A percentile compares a stretch with the other conserved stretches of the same genome.
phyloP scores from a whole-genome alignment of 2,113 vertebrate species.

The Mirounga angustirostris region DNA sequence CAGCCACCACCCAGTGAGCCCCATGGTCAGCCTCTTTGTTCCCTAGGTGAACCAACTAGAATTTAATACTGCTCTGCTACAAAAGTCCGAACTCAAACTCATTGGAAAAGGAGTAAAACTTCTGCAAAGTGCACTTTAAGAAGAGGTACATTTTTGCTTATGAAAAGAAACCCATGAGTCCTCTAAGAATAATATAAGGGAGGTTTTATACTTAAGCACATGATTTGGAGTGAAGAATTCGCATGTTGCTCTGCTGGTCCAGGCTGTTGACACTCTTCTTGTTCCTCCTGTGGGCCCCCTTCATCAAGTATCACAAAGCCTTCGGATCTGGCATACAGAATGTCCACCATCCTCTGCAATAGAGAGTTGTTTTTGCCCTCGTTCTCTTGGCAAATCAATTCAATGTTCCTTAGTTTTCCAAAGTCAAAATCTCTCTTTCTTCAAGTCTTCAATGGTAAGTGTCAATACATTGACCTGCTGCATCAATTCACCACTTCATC shows the following conservation, averaged over 20 bases:
- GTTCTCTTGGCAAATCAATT: neutral
- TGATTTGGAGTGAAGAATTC: neutral
- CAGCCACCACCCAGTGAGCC: constrained; percentile 74
- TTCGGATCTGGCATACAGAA: neutral
- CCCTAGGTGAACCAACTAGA: constrained; percentile 81
- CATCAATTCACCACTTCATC: neutral
- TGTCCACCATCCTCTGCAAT: neutral
- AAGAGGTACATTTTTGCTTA: neutral
- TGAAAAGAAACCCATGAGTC: neutral
- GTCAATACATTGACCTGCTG: neutral
- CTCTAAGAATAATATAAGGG: neutral
- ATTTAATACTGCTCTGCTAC: constrained; percentile 88
- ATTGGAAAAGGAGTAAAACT: constrained; percentile 85
- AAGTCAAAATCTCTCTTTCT: neutral
- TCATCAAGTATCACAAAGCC: neutral
- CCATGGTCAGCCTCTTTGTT: constrained; percentile 84
- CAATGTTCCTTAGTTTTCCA: neutral
- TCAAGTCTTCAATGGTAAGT: neutral
- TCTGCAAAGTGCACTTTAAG: neutral
- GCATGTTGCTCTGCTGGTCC: neutral
- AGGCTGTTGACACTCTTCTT: neutral
- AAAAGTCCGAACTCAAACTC: constrained; percentile 83
- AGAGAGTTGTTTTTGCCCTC: neutral
- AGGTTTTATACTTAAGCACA: neutral
- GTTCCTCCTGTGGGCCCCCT: neutral